Percentiles rank a stretch among this genome's conserved stretches.
phyloP scores from a whole-genome alignment of 2,797 vertebrate species.

The Crenichthys baileyi region DNA sequence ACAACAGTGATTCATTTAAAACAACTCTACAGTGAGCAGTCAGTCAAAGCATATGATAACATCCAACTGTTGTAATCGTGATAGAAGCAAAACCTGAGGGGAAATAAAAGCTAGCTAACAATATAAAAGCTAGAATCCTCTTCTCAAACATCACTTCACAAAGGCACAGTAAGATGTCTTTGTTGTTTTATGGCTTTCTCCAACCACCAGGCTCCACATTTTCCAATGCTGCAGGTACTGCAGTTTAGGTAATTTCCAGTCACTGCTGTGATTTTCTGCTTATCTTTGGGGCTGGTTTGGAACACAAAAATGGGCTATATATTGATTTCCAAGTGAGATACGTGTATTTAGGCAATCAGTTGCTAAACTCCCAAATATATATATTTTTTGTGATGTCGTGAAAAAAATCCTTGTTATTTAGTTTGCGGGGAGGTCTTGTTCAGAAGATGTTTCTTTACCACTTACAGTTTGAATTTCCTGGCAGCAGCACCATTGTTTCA shows the following conservation, averaged over 20 bases:
- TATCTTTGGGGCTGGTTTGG: not conserved
- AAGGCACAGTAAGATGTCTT: slow-evolving; percentile 12
- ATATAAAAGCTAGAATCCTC: not conserved
- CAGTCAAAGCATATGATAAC: not conserved
- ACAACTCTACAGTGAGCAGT: slow-evolving; percentile 1
- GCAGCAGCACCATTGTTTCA: not conserved
- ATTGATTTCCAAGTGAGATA: not conserved
- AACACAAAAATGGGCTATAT: not conserved
- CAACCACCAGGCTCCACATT: slow-evolving; percentile 9
- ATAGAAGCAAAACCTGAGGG: slow-evolving; percentile 1
- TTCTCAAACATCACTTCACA: slow-evolving; percentile 24
- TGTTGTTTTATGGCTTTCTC: slow-evolving; percentile 27
- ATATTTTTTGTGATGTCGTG: not conserved
- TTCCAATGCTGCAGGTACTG: slow-evolving; percentile 5
- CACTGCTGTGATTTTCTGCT: not conserved
- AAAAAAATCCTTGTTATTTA: not conserved
- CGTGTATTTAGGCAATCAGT: not conserved
- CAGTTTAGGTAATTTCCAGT: slow-evolving; percentile 21
- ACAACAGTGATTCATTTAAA: not conserved
- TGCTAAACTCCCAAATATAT: not conserved
- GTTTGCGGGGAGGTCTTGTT: not conserved
- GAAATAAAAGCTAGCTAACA: not conserved
- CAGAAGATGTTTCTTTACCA: not conserved
- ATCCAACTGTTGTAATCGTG: not conserved
- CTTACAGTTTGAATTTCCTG: not conserved